phyloP scores from a whole-genome alignment of 2,113 vertebrate species.

The Oncorhynchus keta region DNA sequence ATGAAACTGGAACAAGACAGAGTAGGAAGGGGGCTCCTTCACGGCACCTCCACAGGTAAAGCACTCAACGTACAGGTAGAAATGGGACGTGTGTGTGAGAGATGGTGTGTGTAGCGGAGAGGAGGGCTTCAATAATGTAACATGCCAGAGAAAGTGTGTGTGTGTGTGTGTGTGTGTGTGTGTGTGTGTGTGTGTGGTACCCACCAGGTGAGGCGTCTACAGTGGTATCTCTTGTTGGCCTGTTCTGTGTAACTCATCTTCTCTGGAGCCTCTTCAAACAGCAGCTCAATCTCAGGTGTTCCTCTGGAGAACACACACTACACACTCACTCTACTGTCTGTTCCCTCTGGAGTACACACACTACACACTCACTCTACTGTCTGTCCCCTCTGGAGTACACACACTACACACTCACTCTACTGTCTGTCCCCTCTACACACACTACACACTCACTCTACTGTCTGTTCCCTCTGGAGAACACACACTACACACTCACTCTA shows the following conservation, averaged over 20 bases:
- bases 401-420: background rate
- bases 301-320: no score
- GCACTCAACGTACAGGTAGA: background rate
- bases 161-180: background rate
- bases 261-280: conserved; percentile 54
- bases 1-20: conserved; percentile 75
- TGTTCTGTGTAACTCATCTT: conserved; percentile 69
- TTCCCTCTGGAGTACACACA: background rate
- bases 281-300: conserved; percentile 27
- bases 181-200: conserved; percentile 21
- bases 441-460: background rate
- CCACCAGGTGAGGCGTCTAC: conserved; percentile 75
- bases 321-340: no score
- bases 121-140: no score
- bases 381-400: background rate
- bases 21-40: background rate
- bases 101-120: no score
- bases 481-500: background rate
- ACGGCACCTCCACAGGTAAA: background rate
- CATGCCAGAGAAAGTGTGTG: background rate
- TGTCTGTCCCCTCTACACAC: background rate
- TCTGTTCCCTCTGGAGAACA: no score
- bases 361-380: no score
- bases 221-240: conserved; percentile 70
- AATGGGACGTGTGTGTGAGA: no score